Base-by-base conservation (phyloP, 1,140 invertebrate species). In the Leptonema lineaticorne region DNA sequence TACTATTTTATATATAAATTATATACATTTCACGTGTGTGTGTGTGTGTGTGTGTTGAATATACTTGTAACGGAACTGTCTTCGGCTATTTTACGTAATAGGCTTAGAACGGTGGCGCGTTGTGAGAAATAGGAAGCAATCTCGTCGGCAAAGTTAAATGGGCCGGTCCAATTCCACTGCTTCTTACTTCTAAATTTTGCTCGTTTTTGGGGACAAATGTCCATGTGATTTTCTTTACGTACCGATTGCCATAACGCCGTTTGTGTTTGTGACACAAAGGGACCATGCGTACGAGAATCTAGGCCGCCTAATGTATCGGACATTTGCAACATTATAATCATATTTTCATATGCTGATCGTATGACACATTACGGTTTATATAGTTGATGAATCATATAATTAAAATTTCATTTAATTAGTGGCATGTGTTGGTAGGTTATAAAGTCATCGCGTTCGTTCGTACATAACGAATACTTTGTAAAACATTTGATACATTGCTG, bases 61-160 rank as follows among this genome's bases (percentile, higher is more conserved):
- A 29, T 37, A 33, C n/a, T n/a, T n/a, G n/a, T n/a, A n/a, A n/a
- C n/a, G n/a, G n/a, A n/a, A n/a, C n/a, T n/a, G n/a, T 37, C 30
- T 30, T 30, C n/a, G 24, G 28, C 46, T 58, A 57, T 66, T 66
- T 66, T 56, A 66, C 64, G 64, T 66, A 66, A 66, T 56, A 66
- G 64, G 64, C 64, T 66, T 57, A 33, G 46, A 29, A 20, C n/a
- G 48, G 48, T 9, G 9, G 37, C 2, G 11, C 37, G 50, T 28
- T 16, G 57, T 33, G 57, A 59, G 57, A 59, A 30, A 59, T 59
- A 59, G 57, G 30, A 59, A 59, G 57, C 57, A 59, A 59, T 59
- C 57, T 59, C 57, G 30, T 33, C 50, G 57, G 57, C 28, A 37
- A 59, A 37, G 57, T 59, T 59, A 59, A 59, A 59, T 28, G 57